Base-by-base conservation (phyloP, 2,113 vertebrate genomes). In the Myodes glareolus region DNA sequence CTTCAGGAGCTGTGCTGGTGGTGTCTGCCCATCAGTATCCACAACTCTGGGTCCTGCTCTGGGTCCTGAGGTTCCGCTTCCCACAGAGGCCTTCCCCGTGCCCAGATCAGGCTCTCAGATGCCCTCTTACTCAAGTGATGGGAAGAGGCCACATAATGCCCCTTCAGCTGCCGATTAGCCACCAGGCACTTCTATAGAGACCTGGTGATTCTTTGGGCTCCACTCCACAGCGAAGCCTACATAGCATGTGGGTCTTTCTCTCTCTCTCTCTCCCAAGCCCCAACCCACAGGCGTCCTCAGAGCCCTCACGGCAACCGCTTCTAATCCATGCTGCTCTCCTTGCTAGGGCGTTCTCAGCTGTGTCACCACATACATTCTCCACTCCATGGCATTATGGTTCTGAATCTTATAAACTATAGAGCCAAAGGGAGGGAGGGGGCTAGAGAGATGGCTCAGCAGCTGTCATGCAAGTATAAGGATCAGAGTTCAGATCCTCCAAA, bases 331-430 rank as follows among this genome's bases (percentile, higher is more conserved):
- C 52, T 31, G 10, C n/a, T 58, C 16, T 25, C 17, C 36, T 5
- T 25, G 23, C 23, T 3, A 3, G 47, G 50, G 29, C 9, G 0
- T 17, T 72, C 63, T 45, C 11, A 42, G 70, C 61, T 73, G n/a
- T 52, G 55, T 84, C 29, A 0, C 17, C 25, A 21, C 12, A 0
- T 7, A 0, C 7, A 52, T 25, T n/a, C 45, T 31, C 39, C 33
- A 12, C 17, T 42, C 42, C 11, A n/a, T 16, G 4, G 8, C 12
- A 8, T 73, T 33, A 6, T 72, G 67, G 31, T 23, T 77, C 50
- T 52, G 73, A 52, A 3, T 77, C 78, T 65, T 45, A 27, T 42
- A 45, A 50, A 45, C 17, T 42, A n/a, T 73, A 67, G 29, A 84
- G n/a, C 0, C 14, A 58, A 39, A 39, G 36, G 13, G 17, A 12